Conservation (phyloP, 2,797 vertebrate species). For the Myripristis jacobus region DNA sequence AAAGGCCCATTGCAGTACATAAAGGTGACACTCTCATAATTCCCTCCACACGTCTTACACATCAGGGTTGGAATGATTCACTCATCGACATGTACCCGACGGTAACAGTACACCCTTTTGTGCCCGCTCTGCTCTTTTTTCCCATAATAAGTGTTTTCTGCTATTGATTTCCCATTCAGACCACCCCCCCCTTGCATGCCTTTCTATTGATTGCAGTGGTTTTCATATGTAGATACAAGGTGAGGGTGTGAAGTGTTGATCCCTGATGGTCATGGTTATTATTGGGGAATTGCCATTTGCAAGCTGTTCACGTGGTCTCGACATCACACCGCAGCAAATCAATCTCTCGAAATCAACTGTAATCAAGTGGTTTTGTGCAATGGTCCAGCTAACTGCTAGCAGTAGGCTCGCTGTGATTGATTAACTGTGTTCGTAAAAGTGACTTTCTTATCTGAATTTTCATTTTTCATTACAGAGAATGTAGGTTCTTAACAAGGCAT, state of each 20-base stretch:
- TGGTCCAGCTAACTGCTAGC: constrained; percentile 52
- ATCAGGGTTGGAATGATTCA: constrained; percentile 34
- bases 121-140: constrained; percentile 35
- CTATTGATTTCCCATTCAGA: constrained; percentile 72
- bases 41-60: neutral
- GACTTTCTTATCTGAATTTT: constrained; percentile 72
- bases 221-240: constrained; percentile 69
- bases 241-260: constrained; percentile 44
- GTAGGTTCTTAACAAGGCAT: constrained; percentile 63
- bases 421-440: constrained; percentile 64
- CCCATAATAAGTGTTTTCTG: constrained; percentile 62
- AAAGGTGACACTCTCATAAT: constrained; percentile 48
- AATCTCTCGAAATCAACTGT: constrained; percentile 63
- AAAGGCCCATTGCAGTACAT: constrained; percentile 48
- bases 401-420: constrained; percentile 67
- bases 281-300: constrained; percentile 33
- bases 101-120: constrained; percentile 42
- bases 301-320: constrained; percentile 44
- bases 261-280: constrained; percentile 7
- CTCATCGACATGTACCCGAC: constrained; percentile 38
- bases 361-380: constrained; percentile 63
- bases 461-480: constrained; percentile 64
- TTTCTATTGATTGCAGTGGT: constrained; percentile 60
- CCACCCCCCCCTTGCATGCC: constrained; percentile 36
- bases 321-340: constrained; percentile 33